Percentiles rank a stretch among this genome's conserved stretches.
phyloP scores from a whole-genome alignment of 1,140 invertebrate species.

The Aphelenchoides avenae region DNA sequence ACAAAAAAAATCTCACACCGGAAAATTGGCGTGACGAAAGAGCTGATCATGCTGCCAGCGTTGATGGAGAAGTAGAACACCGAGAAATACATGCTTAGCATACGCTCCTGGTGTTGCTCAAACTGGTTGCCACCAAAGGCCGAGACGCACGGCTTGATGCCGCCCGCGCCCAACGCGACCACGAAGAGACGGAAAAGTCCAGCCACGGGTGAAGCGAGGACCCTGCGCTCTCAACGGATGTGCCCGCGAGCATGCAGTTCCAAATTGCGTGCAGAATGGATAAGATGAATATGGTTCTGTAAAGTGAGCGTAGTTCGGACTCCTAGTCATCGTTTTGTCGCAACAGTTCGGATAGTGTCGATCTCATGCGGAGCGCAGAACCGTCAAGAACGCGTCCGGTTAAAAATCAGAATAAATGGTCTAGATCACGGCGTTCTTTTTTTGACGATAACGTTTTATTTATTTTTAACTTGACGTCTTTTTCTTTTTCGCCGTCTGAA shows the following conservation, averaged over 20 bases:
- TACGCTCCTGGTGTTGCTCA: slow-evolving; percentile 65
- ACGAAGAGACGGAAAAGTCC: no score
- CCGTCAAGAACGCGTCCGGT: no score
- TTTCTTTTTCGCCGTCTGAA: no score
- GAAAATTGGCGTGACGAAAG: slow-evolving; percentile 79
- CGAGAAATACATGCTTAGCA: slow-evolving; percentile 78
- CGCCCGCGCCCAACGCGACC: slow-evolving; percentile 66
- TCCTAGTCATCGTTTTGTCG: background rate
- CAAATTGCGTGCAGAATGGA: slow-evolving; percentile 23
- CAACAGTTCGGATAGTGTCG: slow-evolving; percentile 76
- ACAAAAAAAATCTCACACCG: no score
- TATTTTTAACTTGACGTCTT: no score
- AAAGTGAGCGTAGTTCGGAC: slow-evolving; percentile 34
- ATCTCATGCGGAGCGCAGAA: slow-evolving; percentile 82
- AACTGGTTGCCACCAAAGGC: slow-evolving; percentile 97
- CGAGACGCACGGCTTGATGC: slow-evolving; percentile 92
- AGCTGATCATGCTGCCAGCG: slow-evolving; percentile 81
- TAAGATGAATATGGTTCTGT: slow-evolving; percentile 61
- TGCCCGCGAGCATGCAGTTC: slow-evolving; percentile 22
- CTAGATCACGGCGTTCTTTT: slow-evolving; percentile 67
- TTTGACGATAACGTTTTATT: no score
- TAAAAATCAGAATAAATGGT: slow-evolving; percentile 89
- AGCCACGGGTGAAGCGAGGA: slow-evolving; percentile 18
- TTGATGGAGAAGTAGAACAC: slow-evolving; percentile 91
- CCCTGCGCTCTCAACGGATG: slow-evolving; percentile 13